phyloP scores from a whole-genome alignment of 1,140 invertebrate species.

The Macrobrachium rosenbergii region DNA sequence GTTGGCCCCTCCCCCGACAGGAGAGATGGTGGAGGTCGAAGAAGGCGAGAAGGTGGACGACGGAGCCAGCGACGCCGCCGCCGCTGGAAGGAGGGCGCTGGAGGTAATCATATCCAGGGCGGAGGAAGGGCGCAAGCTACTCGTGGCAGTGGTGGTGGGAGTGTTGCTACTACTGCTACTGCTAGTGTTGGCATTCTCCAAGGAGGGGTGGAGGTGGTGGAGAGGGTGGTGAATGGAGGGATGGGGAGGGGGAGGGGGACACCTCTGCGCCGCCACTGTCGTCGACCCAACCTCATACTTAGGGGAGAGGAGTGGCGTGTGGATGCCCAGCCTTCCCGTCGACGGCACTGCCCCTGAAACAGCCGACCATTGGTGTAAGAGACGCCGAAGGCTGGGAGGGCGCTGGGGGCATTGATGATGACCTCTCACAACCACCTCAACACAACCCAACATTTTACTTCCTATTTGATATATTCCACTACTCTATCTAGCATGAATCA shows the following conservation, averaged over 20 bases:
- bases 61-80: neutral
- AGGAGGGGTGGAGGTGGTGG: constrained; percentile 3
- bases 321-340: constrained; percentile 18
- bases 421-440: neutral
- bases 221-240: constrained; percentile 19
- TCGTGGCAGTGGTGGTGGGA: no score
- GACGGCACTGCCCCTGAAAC: constrained; percentile 54
- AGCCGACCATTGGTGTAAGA: constrained; percentile 34
- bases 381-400: constrained; percentile 13
- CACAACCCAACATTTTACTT: no score
- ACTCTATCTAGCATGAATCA: no score
- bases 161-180: neutral
- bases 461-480: no score
- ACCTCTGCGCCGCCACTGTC: constrained; percentile 7
- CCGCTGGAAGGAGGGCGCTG: neutral
- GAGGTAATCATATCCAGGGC: no score
- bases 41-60: neutral
- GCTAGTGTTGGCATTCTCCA: neutral
- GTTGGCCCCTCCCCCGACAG: no score
- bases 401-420: neutral
- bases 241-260: constrained; percentile 31
- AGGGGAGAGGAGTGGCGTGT: constrained; percentile 17
- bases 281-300: constrained; percentile 32
- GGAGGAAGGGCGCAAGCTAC: no score
- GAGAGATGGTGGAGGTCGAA: no score